A percentile compares a stretch with the other conserved stretches of the same genome.
Evolutionary conservation across 2,113 vertebrate genomes (phyloP).

Genomic region (Malurus cyaneus): DNA sequence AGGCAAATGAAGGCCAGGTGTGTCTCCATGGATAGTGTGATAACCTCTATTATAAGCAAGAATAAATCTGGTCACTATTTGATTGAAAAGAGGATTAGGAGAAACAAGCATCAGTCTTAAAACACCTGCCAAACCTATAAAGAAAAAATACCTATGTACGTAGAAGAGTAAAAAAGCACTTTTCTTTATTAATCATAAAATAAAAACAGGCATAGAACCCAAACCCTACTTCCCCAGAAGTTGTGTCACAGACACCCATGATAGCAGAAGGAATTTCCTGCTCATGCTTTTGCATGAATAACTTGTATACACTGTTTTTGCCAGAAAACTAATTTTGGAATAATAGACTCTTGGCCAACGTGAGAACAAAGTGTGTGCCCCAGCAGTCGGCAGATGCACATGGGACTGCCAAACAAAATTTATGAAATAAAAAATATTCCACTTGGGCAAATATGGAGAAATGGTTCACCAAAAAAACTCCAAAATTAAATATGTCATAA

Average conservation of each 20-base stretch:
- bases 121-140: conserved; percentile 38
- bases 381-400: background rate
- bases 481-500: conserved; percentile 15
- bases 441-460: conserved; percentile 34
- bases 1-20: conserved; percentile 42
- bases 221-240: background rate
- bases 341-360: background rate
- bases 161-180: background rate
- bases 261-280: background rate
- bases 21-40: background rate
- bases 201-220: background rate
- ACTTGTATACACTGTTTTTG: conserved; percentile 1
- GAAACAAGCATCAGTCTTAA: conserved; percentile 31
- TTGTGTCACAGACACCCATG: background rate
- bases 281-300: background rate
- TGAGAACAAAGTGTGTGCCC: background rate
- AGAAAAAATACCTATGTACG: background rate
- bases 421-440: conserved; percentile 38
- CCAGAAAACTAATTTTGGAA: conserved; percentile 7
- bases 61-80: conserved; percentile 51
- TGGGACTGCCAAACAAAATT: background rate
- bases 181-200: conserved; percentile 16
- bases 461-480: background rate
- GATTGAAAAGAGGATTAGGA: conserved; percentile 19
- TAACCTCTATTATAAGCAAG: conserved; percentile 18